Evolutionary conservation across 64 coral and sea anemone species (phyloP), one percentile per base, ranked within the genome.

Genomic region (Catalaphyllia jardinei): DNA sequence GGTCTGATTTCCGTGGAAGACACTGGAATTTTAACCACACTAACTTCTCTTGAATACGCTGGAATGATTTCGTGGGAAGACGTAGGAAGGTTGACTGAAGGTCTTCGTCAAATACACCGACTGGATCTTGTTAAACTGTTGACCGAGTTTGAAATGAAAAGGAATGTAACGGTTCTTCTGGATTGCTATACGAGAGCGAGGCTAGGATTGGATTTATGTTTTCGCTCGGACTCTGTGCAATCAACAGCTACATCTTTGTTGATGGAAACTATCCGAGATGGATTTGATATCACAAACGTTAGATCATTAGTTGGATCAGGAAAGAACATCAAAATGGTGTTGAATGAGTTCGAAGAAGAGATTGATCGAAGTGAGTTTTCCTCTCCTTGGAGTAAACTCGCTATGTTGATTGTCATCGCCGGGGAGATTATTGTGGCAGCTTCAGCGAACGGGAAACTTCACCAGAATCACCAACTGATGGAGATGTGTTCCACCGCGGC

Each of bases 181-280:
- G 10, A 85, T 71, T 25, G 51, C 63, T 85, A 85, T 25, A 18
- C 81, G 12, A 85, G 81, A 85, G 51, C 52, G 81, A 85, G 39
- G n/a, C 20, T 39, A 51, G 35, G 13, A 50, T 8, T 10, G 60
- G 33, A 71, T 65, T 39, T 3, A 11, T 4, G 1, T 29, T 71
- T 35, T 28, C 18, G 20, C 4, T 52, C 35, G 1, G 31, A 49
- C 0, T 27, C 81, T 9, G 24, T 71, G 22, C 11, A 51, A 51
- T 71, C 15, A 24, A 39, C 67, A 11, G 81, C 35, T 8, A 4
- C 35, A n/a, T 50, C 52, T 85, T 50, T 85, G 81, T 20, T 71
- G 10, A 49, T 1, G 9, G 17, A 69, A 22, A 71, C 16, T 1
- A 12, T 22, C 16, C 31, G 38, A 63, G 62, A 50, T 6, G 4